Percentiles rank a stretch among this genome's conserved stretches.
Conservation (phyloP, 2,113 vertebrate genomes). For the Thunnus maccoyii region DNA sequence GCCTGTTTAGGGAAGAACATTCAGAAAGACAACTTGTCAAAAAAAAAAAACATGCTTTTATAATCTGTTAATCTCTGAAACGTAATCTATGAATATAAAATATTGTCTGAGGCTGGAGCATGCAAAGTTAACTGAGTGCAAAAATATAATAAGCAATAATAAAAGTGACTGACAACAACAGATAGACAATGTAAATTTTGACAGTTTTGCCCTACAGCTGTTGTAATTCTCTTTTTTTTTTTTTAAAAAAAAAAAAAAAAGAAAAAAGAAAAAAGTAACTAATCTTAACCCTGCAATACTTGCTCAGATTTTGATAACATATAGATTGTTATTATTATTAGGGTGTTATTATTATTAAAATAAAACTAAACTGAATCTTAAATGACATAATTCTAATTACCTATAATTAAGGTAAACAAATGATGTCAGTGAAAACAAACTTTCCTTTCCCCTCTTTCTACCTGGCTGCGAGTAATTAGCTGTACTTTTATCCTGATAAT, state of each 20-base stretch:
- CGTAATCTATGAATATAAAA: not conserved
- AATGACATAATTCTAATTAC: not conserved
- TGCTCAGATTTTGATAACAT: too few relatives aligned
- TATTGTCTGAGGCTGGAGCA: not conserved
- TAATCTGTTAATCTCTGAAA: not conserved
- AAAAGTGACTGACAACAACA: too few relatives aligned
- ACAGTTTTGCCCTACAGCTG: not conserved
- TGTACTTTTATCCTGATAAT: not conserved
- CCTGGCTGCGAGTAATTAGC: too few relatives aligned
- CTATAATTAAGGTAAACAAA: not conserved
- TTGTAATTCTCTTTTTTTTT: not conserved
- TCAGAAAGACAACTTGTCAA: slow-evolving; percentile 7
- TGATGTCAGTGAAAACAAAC: not conserved
- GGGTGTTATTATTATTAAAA: not conserved
- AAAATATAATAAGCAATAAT: too few relatives aligned
- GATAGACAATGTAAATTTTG: not conserved
- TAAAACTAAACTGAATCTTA: not conserved
- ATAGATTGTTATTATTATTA: too few relatives aligned
- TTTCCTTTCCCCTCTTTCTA: not conserved
- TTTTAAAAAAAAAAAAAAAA: too few relatives aligned
- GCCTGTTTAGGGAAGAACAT: slow-evolving; percentile 74
- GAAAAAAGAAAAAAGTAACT: too few relatives aligned
- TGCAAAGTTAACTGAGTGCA: not conserved
- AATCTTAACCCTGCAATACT: too few relatives aligned
- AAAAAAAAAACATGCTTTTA: not conserved